These are phyloP conservation scores for Orthonevra nobilis DNA, from an alignment of 2,888 invertebrate species.

Conservation along the genomic window DNA sequence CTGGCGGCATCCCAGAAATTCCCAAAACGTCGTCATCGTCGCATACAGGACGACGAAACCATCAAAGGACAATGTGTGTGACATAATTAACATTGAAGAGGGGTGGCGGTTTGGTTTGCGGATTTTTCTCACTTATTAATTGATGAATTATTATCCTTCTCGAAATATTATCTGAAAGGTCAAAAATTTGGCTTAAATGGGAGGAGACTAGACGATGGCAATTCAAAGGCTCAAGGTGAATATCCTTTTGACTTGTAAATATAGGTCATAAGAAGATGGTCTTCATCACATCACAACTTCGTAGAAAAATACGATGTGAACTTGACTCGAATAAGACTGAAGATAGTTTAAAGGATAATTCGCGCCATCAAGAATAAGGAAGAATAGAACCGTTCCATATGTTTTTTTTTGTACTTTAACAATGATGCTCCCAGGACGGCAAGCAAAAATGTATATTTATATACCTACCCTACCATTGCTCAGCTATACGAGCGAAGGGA, in stretches of 20 bases:
- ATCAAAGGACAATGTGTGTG: constrained; percentile 43
- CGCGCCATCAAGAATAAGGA: constrained; percentile 18
- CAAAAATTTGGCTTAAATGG: too few species aligned
- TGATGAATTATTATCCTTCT: background rate
- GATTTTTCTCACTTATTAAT: background rate
- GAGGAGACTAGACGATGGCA: too few species aligned
- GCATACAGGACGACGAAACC: constrained; percentile 55
- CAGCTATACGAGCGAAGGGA: constrained; percentile 71
- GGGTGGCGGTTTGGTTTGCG: constrained; percentile 27
- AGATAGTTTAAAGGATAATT: constrained; percentile 35
- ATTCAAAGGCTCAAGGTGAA: too few species aligned
- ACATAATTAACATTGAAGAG: constrained; percentile 29
- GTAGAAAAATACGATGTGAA: constrained; percentile 36
- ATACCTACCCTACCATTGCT: background rate
- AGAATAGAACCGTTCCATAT: constrained; percentile 44
- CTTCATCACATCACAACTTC: constrained; percentile 21
- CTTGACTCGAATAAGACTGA: constrained; percentile 42
- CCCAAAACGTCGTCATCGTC: constrained; percentile 60
- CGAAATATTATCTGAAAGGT: background rate
- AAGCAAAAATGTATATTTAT: constrained; percentile 64
- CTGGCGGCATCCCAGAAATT: constrained; percentile 52
- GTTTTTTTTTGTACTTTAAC: constrained; percentile 31
- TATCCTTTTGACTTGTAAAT: too few species aligned
- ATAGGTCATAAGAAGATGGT: too few species aligned
- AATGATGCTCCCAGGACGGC: constrained; percentile 51